Evolutionary conservation across 1,140 invertebrate species (phyloP).

Genomic region (Mizuhopecten yessoensis): DNA sequence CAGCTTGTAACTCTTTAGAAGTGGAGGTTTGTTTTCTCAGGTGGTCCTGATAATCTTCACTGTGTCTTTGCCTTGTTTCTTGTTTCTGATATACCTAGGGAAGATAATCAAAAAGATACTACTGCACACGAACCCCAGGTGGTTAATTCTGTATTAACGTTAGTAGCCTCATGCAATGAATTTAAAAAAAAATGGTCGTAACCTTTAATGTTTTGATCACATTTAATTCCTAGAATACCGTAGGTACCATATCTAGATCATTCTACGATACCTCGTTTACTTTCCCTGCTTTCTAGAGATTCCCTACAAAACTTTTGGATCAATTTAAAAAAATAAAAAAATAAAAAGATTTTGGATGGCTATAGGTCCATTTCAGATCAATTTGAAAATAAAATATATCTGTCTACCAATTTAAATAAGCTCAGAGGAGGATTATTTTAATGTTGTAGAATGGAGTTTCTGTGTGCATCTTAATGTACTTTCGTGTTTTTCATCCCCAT

Average conservation of each 20-base stretch:
- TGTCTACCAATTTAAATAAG: not conserved
- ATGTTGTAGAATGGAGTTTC: not conserved
- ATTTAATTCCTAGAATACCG: no score
- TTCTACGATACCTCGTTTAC: no score
- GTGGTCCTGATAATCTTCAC: not conserved
- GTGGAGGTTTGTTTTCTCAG: constrained; percentile 37
- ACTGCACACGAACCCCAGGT: not conserved
- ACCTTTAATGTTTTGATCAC: not conserved
- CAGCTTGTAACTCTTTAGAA: constrained; percentile 18
- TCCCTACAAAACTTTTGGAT: no score
- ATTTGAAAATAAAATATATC: not conserved
- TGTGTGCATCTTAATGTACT: constrained; percentile 20
- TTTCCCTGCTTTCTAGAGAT: no score
- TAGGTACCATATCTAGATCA: no score
- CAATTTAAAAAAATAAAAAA: no score
- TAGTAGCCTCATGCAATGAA: not conserved
- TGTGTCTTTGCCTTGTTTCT: constrained; percentile 7
- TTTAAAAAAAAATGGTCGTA: not conserved
- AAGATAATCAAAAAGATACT: not conserved
- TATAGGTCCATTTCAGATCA: constrained; percentile 25
- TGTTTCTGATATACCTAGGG: not conserved
- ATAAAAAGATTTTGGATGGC: not conserved
- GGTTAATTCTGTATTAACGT: not conserved
- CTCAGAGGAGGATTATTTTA: not conserved
- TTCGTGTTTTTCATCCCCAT: not conserved